A percentile compares a stretch with the other conserved stretches of the same genome.
phyloP scores from a whole-genome alignment of 1,140 invertebrate genomes.

The Orius laevigatus region DNA sequence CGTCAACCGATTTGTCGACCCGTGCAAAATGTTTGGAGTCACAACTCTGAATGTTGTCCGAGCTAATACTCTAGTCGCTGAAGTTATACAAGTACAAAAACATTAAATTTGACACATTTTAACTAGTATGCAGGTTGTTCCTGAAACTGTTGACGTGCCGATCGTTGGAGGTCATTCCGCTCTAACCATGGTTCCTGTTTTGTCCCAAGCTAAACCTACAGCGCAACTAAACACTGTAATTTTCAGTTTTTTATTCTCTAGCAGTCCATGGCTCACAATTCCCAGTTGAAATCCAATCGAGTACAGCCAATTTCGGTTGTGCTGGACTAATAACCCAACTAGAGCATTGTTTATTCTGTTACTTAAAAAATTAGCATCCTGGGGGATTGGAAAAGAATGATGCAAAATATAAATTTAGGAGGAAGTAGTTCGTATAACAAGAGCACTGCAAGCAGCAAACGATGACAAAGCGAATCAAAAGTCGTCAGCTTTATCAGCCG shows the following conservation, averaged over 20 bases:
- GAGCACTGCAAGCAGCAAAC: constrained; percentile 25
- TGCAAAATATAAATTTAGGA: constrained; percentile 22
- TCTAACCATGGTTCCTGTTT: constrained; percentile 89
- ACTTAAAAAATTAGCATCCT: no score
- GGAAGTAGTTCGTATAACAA: constrained; percentile 24
- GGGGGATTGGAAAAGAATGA: no score
- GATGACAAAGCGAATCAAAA: constrained; percentile 20
- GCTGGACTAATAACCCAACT: no score
- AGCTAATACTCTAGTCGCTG: constrained; percentile 84
- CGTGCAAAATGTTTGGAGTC: constrained; percentile 83
- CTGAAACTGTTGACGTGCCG: constrained; percentile 66
- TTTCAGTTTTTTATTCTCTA: neutral
- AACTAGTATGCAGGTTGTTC: constrained; percentile 28
- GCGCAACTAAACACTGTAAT: constrained; percentile 43
- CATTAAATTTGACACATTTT: neutral
- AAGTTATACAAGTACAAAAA: constrained; percentile 30
- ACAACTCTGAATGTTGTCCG: constrained; percentile 94
- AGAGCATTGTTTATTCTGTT: no score
- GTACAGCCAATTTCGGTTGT: no score
- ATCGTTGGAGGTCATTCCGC: constrained; percentile 97
- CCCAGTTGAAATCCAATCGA: neutral
- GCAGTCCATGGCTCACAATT: neutral
- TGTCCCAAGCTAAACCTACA: constrained; percentile 76
- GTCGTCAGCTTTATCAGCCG: constrained; percentile 27
- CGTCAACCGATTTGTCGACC: constrained; percentile 70